Percentiles rank a stretch among this genome's conserved stretches.
Conservation (phyloP, 2,113 vertebrate species). For the Cichladusa arquata region DNA sequence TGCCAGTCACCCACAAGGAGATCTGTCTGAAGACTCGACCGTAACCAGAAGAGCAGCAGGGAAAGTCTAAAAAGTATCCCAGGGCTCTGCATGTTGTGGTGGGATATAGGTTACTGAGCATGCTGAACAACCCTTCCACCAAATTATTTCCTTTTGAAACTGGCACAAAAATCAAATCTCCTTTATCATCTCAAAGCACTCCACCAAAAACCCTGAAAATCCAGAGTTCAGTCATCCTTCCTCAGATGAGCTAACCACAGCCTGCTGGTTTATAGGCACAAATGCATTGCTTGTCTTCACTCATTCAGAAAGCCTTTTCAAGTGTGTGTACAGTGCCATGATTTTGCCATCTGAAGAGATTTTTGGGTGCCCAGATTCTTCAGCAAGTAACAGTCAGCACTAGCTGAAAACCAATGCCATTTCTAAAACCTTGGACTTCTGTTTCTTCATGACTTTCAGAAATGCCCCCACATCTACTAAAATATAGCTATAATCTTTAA, state of each 20-base stretch:
- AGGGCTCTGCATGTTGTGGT: rapidly evolving
- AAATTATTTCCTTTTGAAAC: not conserved
- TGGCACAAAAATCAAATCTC: not conserved
- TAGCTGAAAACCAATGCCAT: not conserved
- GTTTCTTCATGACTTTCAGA: not conserved
- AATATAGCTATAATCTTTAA: not conserved
- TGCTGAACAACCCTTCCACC: not conserved
- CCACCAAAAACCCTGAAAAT: not conserved
- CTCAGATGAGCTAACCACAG: not conserved
- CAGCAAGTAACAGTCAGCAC: not conserved
- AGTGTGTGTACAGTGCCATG: not conserved
- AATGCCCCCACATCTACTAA: not conserved
- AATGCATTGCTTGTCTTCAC: not conserved
- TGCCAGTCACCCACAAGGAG: not conserved
- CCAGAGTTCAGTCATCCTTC: not conserved
- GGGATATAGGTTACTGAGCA: not conserved
- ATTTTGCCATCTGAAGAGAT: not conserved
- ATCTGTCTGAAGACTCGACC: not conserved
- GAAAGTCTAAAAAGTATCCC: not conserved
- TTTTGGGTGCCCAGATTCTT: not conserved
- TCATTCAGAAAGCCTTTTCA: not conserved
- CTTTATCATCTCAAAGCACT: not conserved
- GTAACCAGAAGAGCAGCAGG: not conserved
- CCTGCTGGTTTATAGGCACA: not conserved
- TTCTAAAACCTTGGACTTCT: not conserved